Percentiles rank a stretch among this genome's conserved stretches.
Conservation (phyloP, 2,888 invertebrate genomes). For the Petrophora chlorosata region DNA sequence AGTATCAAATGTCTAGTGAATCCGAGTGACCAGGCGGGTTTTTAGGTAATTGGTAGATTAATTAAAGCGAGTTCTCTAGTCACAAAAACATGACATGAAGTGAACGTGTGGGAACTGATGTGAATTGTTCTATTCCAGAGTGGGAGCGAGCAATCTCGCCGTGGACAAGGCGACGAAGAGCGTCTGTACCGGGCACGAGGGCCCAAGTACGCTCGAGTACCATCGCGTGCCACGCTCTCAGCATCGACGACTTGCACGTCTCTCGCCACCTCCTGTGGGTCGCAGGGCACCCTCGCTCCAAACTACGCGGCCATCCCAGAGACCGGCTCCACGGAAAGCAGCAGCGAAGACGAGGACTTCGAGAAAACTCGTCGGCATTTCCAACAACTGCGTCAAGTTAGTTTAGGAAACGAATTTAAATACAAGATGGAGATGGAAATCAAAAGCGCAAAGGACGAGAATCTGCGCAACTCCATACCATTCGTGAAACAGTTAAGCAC, state of each 20-base stretch:
- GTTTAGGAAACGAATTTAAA: constrained; percentile 85
- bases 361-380: constrained; percentile 84
- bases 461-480: constrained; percentile 84
- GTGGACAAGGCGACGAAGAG: constrained; percentile 76
- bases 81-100: background rate
- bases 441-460: constrained; percentile 84
- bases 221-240: constrained; percentile 79
- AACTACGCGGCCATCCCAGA: constrained; percentile 75
- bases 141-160: constrained; percentile 71
- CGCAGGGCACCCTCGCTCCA: constrained; percentile 73
- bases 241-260: constrained; percentile 85
- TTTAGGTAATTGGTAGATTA: constrained; percentile 46
- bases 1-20: constrained; percentile 64
- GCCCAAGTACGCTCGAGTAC: constrained; percentile 77
- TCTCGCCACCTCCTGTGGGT: constrained; percentile 80
- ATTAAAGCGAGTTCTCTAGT: constrained; percentile 2
- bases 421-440: constrained; percentile 87
- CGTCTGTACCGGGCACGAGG: constrained; percentile 69
- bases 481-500: constrained; percentile 85
- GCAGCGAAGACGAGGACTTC: constrained; percentile 78
- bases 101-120: constrained; percentile 23
- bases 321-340: constrained; percentile 72
- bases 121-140: constrained; percentile 59
- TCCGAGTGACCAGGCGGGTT: constrained; percentile 49
- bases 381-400: constrained; percentile 85